Evolutionary conservation across 2,113 vertebrate genomes (phyloP), one percentile per base, ranked within the genome.

Genomic region (Nyctereutes procyonoides): DNA sequence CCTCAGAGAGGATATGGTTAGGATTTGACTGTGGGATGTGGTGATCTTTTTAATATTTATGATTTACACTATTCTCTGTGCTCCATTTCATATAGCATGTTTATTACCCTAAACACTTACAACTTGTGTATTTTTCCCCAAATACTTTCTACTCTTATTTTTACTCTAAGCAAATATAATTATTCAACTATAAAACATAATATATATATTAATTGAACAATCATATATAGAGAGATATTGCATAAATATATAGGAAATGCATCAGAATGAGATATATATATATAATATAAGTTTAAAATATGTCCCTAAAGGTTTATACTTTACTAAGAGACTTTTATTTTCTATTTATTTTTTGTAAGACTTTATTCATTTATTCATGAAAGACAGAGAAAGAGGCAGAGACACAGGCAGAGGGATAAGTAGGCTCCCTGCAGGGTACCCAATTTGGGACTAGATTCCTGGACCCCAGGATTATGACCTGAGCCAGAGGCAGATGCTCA

Each of bases 31-130:
- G 65, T 16, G 26, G 20, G 20, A 84, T 73, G 9, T 7, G 35
- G 32, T 58, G 16, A 3, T 96, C 0, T 67, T 91, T 96, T 94
- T 56, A 96, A 96, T 96, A 98, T 93, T 95, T 67, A 96, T 92
- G 43, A 93, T 48, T 55, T 77, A 58, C 22, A 62, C 2, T 87
- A 15, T 90, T 88, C 69, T 88, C 62, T 86, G 43, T 63, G n/a
- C 19, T 95, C 43, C 15, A 69, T 63, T 93, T 88, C 38, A 89
- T 63, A 51, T 5, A 73, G 30, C 10, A 93, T 95, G 19, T 69
- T 85, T 88, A 91, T 85, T 95, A 30, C 4, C 1, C n/a, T 83
- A 96, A 96, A 58, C 63, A 91, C 95, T 96, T 96, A 63, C 67
- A 87, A 89, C 3, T 60, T 92, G 4, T 38, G 3, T 62, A 17